Conservation (phyloP, 2,797 vertebrate species). For the Chiloscyllium punctatum region DNA sequence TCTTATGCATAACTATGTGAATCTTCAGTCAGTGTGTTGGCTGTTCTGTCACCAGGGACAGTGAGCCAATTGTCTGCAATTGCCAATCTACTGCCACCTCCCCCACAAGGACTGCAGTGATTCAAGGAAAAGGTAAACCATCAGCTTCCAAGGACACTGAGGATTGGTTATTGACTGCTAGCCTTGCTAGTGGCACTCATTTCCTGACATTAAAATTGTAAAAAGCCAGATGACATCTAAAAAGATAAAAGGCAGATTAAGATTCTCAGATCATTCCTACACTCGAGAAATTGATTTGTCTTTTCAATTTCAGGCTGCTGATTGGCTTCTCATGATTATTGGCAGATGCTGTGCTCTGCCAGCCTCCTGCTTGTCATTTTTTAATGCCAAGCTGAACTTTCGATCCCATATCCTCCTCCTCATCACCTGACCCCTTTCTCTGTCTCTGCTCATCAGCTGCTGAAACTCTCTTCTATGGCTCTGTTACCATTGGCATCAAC, state of each 20-base stretch:
- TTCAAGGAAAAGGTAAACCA: background rate
- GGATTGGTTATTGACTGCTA: background rate
- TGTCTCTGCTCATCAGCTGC: background rate
- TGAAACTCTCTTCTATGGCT: background rate
- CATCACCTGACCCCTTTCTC: background rate
- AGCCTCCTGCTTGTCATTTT: background rate
- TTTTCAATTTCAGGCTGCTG: background rate
- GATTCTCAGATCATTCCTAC: background rate
- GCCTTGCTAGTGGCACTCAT: no score
- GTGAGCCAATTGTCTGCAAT: background rate
- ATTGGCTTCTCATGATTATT: background rate
- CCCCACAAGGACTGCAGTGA: background rate
- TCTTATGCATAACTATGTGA: no score
- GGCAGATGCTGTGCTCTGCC: no score
- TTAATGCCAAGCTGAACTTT: background rate
- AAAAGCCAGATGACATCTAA: background rate
- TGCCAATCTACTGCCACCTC: background rate
- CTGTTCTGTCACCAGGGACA: background rate
- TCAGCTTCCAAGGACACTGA: background rate
- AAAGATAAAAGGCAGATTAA: background rate
- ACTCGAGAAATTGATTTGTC: background rate
- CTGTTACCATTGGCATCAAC: background rate
- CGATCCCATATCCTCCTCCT: background rate
- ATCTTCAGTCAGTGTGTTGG: background rate
- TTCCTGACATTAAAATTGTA: background rate